These are phyloP conservation scores for Leptogaster cylindrica DNA, from an alignment of 2,888 invertebrate genomes.

Conservation along the genomic window DNA sequence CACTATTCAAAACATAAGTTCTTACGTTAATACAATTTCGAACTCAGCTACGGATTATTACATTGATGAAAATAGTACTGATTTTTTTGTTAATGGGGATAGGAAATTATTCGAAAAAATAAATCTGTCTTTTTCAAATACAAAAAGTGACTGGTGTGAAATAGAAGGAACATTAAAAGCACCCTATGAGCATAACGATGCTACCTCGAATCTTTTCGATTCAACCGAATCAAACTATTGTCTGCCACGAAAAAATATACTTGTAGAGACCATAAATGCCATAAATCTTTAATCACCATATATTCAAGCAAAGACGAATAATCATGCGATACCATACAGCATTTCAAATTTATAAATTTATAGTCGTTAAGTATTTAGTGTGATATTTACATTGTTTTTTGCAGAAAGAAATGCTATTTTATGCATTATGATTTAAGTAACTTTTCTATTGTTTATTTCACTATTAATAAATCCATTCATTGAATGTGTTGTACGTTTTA, in stretches of 20 bases:
- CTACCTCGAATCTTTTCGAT: slow-evolving; percentile 44
- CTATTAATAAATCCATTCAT: no score
- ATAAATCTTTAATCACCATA: slow-evolving; percentile 45
- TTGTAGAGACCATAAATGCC: slow-evolving; percentile 49
- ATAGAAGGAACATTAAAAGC: no score
- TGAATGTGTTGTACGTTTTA: no score
- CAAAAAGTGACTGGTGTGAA: slow-evolving; percentile 44
- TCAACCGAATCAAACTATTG: slow-evolving; percentile 42
- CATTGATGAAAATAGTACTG: slow-evolving; percentile 46
- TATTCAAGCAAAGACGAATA: slow-evolving; percentile 38
- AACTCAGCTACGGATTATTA: slow-evolving; percentile 48
- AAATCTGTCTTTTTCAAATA: slow-evolving; percentile 37
- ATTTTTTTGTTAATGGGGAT: slow-evolving; percentile 44
- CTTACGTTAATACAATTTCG: slow-evolving; percentile 49
- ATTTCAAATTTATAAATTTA: slow-evolving; percentile 36
- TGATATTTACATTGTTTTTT: not conserved
- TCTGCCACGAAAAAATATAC: slow-evolving; percentile 47
- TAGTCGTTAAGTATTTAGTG: slow-evolving; percentile 2
- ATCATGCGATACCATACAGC: slow-evolving; percentile 41
- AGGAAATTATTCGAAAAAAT: slow-evolving; percentile 44
- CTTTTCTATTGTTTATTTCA: no score
- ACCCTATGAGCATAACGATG: slow-evolving; percentile 35
- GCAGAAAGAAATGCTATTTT: no score
- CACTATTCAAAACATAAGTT: slow-evolving; percentile 47
- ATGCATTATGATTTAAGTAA: no score